Evolutionary conservation across 2,888 invertebrate genomes (phyloP).

Genomic region (Xylocampa areola): DNA sequence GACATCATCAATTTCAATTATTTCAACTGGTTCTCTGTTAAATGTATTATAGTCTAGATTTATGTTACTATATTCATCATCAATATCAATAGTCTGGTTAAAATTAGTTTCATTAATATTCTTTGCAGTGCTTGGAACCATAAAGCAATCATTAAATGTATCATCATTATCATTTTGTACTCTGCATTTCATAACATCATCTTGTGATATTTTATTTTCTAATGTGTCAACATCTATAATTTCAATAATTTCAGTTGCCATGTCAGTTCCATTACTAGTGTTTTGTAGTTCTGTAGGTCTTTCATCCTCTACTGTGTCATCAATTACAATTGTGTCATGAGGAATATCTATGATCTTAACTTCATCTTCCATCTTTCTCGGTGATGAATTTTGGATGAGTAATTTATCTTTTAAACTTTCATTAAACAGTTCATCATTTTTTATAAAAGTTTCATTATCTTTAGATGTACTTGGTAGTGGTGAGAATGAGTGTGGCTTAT

Average conservation of each 20-base stretch:
- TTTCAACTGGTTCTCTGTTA: slow-evolving; percentile 36
- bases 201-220: too few relatives aligned
- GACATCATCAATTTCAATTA: slow-evolving; percentile 69
- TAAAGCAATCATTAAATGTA: too few relatives aligned
- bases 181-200: background rate
- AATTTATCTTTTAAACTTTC: slow-evolving; percentile 55
- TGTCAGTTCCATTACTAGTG: background rate
- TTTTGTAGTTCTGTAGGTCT: background rate
- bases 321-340: slow-evolving; percentile 59
- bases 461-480: slow-evolving; percentile 75
- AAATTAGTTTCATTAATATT: background rate
- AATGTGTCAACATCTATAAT: slow-evolving; percentile 9
- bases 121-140: slow-evolving; percentile 18
- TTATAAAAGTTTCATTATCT: slow-evolving; percentile 63
- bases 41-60: slow-evolving; percentile 9
- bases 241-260: slow-evolving; percentile 15
- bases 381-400: background rate
- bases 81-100: slow-evolving; percentile 42
- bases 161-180: slow-evolving; percentile 36
- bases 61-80: slow-evolving; percentile 52
- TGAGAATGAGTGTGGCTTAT: slow-evolving; percentile 58
- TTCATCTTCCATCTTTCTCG: slow-evolving; percentile 5
- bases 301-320: slow-evolving; percentile 21
- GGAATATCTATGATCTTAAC: slow-evolving; percentile 55
- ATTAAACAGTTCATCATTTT: slow-evolving; percentile 70